Evolutionary conservation across 2,113 vertebrate genomes (phyloP).

Genomic region (Heteronetta atricapilla): DNA sequence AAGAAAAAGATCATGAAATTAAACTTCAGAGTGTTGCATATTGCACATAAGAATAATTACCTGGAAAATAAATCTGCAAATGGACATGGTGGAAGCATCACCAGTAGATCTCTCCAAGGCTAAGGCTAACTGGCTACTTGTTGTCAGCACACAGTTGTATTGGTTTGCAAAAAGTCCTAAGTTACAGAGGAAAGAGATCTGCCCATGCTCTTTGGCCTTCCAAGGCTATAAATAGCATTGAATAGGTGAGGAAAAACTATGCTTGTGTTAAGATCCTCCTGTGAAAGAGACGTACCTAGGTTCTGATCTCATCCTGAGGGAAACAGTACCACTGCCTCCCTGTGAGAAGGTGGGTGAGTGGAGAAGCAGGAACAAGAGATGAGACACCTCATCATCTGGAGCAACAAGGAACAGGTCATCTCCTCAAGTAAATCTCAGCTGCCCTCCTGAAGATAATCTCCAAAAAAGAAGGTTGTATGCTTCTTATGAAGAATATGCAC

Average conservation of each 20-base stretch:
- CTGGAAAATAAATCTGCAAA: neutral
- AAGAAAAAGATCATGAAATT: slow-evolving; percentile 16
- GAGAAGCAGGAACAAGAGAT: neutral
- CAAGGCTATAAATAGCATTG: neutral
- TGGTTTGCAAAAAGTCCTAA: neutral
- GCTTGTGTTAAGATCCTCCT: neutral
- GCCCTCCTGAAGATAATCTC: neutral
- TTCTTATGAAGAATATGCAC: neutral
- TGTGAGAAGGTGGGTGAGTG: neutral
- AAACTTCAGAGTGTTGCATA: neutral
- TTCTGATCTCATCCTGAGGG: neutral
- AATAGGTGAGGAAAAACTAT: neutral
- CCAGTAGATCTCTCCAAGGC: neutral
- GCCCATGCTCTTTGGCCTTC: neutral
- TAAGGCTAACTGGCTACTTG: neutral
- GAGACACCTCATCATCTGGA: neutral
- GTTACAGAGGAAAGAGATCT: neutral
- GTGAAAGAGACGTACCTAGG: neutral
- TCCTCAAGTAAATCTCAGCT: neutral
- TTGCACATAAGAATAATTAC: neutral
- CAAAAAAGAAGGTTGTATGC: neutral
- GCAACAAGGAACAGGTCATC: neutral
- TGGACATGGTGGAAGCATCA: neutral
- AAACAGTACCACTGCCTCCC: neutral
- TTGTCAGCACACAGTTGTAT: neutral